Base-by-base conservation (phyloP, 2,113 vertebrate species). In the Ifrita kowaldi region DNA sequence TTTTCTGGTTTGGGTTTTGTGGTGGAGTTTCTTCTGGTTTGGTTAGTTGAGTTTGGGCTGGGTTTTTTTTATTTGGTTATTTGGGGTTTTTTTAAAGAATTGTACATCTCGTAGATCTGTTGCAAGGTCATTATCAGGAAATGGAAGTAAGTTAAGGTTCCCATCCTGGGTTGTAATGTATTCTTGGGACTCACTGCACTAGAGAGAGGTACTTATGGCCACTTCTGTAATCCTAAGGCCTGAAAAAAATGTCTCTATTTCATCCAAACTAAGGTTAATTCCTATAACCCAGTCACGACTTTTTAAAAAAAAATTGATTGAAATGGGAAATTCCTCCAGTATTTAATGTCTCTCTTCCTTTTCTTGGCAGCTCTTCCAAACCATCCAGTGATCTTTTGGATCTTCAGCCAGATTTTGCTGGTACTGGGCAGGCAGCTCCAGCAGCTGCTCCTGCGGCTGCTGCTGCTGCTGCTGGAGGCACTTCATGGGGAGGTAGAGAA, bases 301-400 rank as follows among this genome's bases (percentile, higher is more conserved):
- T 64, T 44, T 13, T 1, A 4, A 32, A 63, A 73, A 35, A n/a
- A 13, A 0, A 17, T 41, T 15, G 2, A 39, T 37, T 27, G 18
- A 76, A 93, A 57, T 47, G 22, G 47, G 3, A 26, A 68, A 75
- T 57, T 47, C 9, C n/a, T 86, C 11, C 22, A 17, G 4, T 69
- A 37, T 44, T 62, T 89, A 46, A 64, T 74, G 27, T 28, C 24
- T 76, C 14, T 88, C 23, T 74, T 69, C 46, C n/a, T 87, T 86
- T 84, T n/a, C 63, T 89, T 82, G 91, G 62, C 90, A 99, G 98
- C 67, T 94, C 97, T 94, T 97, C 98, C 56, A 98, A 98, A 93
- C 92, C 96, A n/a, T 98, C 93, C 55, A 99, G 98, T 89, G 99
- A 99, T 95, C 98, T 99, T 97, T 97, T 99, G 97, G 99, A 99